Conservation (phyloP, 2,797 vertebrate species). For the Gallinago nigripennis region DNA sequence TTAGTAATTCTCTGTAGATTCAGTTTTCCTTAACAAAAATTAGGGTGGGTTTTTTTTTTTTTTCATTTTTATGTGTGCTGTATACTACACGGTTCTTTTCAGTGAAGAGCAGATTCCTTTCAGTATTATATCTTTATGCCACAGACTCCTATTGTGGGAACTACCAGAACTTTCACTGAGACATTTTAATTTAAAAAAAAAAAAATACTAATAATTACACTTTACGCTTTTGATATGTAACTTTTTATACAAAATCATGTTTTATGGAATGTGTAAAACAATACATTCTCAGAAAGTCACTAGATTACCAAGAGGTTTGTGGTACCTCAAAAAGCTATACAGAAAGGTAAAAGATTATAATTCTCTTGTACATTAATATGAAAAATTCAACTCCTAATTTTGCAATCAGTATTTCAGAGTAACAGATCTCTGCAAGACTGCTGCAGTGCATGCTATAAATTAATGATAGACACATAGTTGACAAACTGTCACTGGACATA, state of each 20-base stretch:
- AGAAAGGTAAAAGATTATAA: neutral
- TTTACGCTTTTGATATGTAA: neutral
- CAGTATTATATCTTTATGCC: neutral
- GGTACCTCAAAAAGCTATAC: neutral
- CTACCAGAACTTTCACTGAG: neutral
- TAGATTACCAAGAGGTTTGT: neutral
- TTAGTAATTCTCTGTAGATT: constrained; percentile 52
- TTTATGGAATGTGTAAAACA: neutral
- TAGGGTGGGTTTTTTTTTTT: neutral
- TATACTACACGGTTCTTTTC: neutral
- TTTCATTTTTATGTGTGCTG: constrained; percentile 9
- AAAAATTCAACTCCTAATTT: neutral
- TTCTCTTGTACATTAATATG: neutral
- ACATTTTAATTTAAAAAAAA: neutral
- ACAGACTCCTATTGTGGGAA: neutral
- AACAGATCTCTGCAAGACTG: neutral
- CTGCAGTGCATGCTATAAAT: neutral
- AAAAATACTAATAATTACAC: neutral
- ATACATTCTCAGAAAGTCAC: neutral
- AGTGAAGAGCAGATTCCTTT: neutral
- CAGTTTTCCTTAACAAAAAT: constrained; percentile 1
- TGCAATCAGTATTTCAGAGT: neutral
- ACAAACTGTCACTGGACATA: neutral
- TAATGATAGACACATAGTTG: neutral
- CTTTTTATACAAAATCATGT: neutral